phyloP scores from a whole-genome alignment of 2,888 invertebrate genomes.

The Laothoe populi region DNA sequence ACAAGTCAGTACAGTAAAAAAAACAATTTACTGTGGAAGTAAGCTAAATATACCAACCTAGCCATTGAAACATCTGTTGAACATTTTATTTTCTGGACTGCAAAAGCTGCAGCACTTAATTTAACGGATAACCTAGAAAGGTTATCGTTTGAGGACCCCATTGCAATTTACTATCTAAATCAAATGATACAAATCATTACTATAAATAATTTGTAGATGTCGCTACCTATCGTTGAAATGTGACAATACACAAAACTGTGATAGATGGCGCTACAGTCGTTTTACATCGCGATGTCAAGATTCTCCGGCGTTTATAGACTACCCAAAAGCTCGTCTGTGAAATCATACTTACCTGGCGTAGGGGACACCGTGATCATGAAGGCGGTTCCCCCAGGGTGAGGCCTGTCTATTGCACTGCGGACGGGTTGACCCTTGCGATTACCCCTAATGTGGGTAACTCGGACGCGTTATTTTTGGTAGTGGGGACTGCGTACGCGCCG shows the following conservation, averaged over 20 bases:
- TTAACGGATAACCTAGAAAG: no score
- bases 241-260: not conserved
- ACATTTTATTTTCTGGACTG: no score
- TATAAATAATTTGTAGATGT: not conserved
- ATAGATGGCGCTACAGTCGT: constrained; percentile 2
- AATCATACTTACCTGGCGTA: constrained; percentile 23
- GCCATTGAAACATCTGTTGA: no score
- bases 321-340: not conserved
- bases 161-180: no score
- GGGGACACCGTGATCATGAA: constrained; percentile 20
- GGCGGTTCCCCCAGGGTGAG: constrained; percentile 23
- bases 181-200: not conserved
- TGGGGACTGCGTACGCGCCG: constrained; percentile 23
- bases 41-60: no score
- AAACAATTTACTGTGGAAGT: no score
- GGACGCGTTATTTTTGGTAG: constrained; percentile 16
- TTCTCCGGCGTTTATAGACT: constrained; percentile 14
- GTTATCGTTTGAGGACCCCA: no score
- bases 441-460: constrained; percentile 17
- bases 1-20: no score
- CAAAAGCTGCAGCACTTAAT: no score
- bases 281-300: constrained; percentile 14
- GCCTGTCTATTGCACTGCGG: constrained; percentile 15
- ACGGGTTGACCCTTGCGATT: constrained; percentile 17
- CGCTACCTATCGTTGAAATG: not conserved